phyloP scores from a whole-genome alignment of 92 coral and sea anemone genomes.

The Zoanthus solanderi region DNA sequence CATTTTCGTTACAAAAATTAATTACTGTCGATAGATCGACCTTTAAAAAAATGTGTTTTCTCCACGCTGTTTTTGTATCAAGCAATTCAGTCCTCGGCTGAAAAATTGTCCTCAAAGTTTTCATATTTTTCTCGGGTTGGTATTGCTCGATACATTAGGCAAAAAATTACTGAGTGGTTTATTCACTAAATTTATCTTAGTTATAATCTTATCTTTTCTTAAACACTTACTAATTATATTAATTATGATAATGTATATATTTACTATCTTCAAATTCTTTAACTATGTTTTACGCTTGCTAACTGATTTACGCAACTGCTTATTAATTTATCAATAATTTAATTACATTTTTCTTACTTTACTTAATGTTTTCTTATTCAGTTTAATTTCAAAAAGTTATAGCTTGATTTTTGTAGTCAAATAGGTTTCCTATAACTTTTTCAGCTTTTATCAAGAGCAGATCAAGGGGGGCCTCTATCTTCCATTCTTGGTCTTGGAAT shows the following conservation, averaged over 20 bases:
- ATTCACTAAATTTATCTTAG: too few species aligned
- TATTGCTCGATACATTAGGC: too few species aligned
- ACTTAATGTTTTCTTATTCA: not conserved
- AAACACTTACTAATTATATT: too few species aligned
- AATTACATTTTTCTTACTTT: not conserved
- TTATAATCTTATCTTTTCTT: too few species aligned
- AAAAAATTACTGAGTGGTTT: too few species aligned
- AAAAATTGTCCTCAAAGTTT: not conserved
- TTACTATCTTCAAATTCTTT: too few species aligned
- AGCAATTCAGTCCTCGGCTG: not conserved
- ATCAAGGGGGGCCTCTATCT: slow-evolving; percentile 28
- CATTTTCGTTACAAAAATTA: not conserved
- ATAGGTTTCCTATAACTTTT: not conserved
- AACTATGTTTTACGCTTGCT: not conserved
- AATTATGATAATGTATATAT: too few species aligned
- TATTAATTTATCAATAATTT: not conserved
- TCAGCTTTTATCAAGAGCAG: not conserved
- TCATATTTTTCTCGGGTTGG: not conserved
- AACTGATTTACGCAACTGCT: not conserved
- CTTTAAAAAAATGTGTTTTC: not conserved
- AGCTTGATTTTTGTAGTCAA: too few species aligned
- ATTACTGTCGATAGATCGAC: not conserved
- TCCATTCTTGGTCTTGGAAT: slow-evolving; percentile 32
- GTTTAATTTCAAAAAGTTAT: not conserved
- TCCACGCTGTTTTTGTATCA: not conserved